phyloP scores from a whole-genome alignment of 2,797 vertebrate species.

The Melanotaenia nigrans region DNA sequence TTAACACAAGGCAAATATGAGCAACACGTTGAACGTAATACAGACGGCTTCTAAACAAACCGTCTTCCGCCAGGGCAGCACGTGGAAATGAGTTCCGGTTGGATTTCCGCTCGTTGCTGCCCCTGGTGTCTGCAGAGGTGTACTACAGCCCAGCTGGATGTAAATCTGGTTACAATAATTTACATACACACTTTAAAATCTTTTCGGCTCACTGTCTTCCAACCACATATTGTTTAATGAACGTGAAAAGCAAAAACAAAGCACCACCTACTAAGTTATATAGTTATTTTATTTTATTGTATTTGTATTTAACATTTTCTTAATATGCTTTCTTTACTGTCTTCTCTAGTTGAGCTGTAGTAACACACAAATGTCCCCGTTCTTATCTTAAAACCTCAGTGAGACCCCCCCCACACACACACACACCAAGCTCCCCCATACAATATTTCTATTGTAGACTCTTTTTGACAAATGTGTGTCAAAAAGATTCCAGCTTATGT shows the following conservation, averaged over 20 bases:
- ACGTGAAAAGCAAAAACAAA: not conserved
- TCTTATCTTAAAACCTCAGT: too few relatives aligned
- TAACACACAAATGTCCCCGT: too few relatives aligned
- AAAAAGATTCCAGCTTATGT: too few relatives aligned
- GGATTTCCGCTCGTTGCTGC: conserved; percentile 25
- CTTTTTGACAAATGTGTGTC: not conserved
- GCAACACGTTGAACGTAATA: conserved; percentile 4
- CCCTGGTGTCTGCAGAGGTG: conserved; percentile 35
- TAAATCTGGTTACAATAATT: too few relatives aligned
- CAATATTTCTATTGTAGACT: too few relatives aligned
- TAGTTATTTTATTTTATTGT: too few relatives aligned
- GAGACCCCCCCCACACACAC: too few relatives aligned
- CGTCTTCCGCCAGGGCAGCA: conserved; percentile 53
- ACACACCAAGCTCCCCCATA: too few relatives aligned
- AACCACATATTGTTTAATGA: not conserved
- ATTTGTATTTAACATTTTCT: too few relatives aligned
- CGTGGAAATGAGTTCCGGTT: conserved; percentile 66
- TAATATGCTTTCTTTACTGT: too few relatives aligned
- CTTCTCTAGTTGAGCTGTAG: too few relatives aligned
- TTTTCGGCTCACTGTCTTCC: not conserved
- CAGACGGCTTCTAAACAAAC: conserved; percentile 64
- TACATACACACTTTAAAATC: not conserved
- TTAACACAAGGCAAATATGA: not conserved
- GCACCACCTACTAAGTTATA: too few relatives aligned
- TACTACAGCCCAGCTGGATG: conserved; percentile 25